Base-by-base conservation (phyloP, 37 sponge, comb jelly and placozoan genomes). In the Eunapius fragilis region DNA sequence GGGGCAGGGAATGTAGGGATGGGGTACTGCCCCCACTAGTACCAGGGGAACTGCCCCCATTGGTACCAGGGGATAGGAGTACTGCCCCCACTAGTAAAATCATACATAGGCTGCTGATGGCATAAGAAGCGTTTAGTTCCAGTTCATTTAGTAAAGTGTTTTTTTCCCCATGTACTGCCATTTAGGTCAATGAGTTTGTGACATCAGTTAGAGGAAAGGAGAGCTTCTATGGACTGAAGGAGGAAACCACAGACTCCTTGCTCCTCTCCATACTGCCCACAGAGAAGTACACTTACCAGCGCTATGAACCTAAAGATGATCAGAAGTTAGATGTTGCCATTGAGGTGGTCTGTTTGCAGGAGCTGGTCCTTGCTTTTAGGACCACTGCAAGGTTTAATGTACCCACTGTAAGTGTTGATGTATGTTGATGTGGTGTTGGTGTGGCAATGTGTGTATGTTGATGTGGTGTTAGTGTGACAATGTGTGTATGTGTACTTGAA, bases 181-280 rank as follows among this genome's bases (percentile, higher is more conserved):
- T 24, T 37, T 82, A 84, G 89, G 80, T 80, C 24, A 32, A 69
- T 32, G 87, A 84, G 2, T 87, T 91, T 80, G 79, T 91, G 7
- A 33, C 35, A 3, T 47, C 24, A 68, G 85, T 87, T 12, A 48
- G 71, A 3, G 92, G 85, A 4, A 26, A 69, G 11, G 58, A 84
- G 27, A 89, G 89, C 74, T 79, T 96, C 25, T 93, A 91, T 90
- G 94, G 94, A 24, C 37, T 82, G 25, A 38, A 84, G 31, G n/a
- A 68, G 31, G 93, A 96, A 25, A 96, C 94, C 0, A 38, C 94
- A 22, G 84, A 89, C 69, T 96, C 97, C 47, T 90, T 96, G 36
- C 32, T 96, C 23, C 80, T 96, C 26, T 78, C 67, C 32, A 47
- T 96, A 31, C 77, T 96, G 25, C 97, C 97, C 1, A 77, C 85